Evolutionary conservation across 2,113 vertebrate species (phyloP).

Genomic region (Scopus umbretta): DNA sequence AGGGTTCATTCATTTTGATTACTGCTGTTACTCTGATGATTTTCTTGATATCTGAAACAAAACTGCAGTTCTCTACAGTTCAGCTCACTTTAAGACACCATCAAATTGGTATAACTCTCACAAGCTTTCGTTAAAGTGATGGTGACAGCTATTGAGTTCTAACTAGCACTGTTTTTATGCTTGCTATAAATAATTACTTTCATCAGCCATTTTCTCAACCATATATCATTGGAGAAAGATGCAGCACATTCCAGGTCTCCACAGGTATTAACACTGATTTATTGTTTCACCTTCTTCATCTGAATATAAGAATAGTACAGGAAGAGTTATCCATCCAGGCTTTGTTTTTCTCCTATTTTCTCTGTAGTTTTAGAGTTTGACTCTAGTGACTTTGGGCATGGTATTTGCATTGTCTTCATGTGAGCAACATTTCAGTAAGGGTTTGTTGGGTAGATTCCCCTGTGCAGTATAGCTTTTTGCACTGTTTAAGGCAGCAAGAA

Average conservation of each 20-base stretch:
- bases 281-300: conserved; percentile 10
- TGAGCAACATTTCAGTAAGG: neutral
- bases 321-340: neutral
- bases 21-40: neutral
- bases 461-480: conserved; percentile 15
- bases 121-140: neutral
- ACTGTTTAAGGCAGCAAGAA: conserved; percentile 3
- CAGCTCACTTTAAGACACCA: neutral
- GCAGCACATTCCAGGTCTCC: conserved; percentile 21
- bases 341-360: neutral
- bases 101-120: neutral
- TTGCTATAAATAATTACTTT: conserved; percentile 49
- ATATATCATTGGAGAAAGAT: conserved; percentile 6
- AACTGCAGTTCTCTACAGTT: neutral
- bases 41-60: conserved; percentile 8
- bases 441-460: neutral
- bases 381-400: conserved; percentile 7
- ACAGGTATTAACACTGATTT: conserved; percentile 21
- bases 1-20: conserved; percentile 26
- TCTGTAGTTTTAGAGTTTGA: conserved; percentile 1
- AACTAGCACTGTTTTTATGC: conserved; percentile 16
- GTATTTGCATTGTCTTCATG: neutral
- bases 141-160: neutral
- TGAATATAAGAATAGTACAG: neutral
- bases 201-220: neutral